Conservation (phyloP, 2,113 vertebrate genomes). For the Cercocebus atys region DNA sequence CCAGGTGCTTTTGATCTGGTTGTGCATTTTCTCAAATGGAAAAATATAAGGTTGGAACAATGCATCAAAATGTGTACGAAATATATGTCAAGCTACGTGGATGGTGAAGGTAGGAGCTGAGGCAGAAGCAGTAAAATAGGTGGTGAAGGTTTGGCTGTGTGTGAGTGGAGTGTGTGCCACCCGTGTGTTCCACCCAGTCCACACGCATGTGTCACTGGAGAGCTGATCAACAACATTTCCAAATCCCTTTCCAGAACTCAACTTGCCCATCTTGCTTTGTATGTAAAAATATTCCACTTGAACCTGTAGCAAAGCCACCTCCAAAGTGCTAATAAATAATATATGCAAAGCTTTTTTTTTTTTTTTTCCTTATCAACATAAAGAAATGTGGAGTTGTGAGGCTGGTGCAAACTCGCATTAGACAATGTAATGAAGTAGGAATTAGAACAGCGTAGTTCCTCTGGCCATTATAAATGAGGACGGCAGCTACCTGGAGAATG, state of each 20-base stretch:
- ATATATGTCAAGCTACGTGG: background rate
- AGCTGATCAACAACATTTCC: constrained; percentile 71
- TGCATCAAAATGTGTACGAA: constrained; percentile 49
- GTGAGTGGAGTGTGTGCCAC: background rate
- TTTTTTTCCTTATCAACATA: constrained; percentile 85
- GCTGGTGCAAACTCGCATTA: constrained; percentile 87
- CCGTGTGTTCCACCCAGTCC: rapidly evolving
- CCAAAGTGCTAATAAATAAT: constrained; percentile 89
- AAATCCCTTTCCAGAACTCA: constrained; percentile 81
- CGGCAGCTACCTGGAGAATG: constrained; percentile 90
- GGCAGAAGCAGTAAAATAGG: background rate
- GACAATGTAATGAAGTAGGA: constrained; percentile 89
- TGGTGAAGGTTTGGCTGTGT: constrained; percentile 50
- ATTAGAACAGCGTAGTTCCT: constrained; percentile 89
- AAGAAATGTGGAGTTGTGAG: constrained; percentile 86
- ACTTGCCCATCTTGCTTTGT: constrained; percentile 82
- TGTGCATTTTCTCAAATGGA: constrained; percentile 74
- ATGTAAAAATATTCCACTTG: constrained; percentile 88
- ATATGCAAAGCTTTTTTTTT: constrained; percentile 84
- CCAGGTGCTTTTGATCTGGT: constrained; percentile 77
- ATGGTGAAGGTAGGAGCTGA: constrained; percentile 32
- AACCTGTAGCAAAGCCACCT: constrained; percentile 85
- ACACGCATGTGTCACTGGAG: background rate
- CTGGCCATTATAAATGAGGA: constrained; percentile 93
- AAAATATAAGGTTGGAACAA: constrained; percentile 64